Evolutionary conservation across 2,113 vertebrate species (phyloP).

Genomic region (Rhabdornis inornatus): DNA sequence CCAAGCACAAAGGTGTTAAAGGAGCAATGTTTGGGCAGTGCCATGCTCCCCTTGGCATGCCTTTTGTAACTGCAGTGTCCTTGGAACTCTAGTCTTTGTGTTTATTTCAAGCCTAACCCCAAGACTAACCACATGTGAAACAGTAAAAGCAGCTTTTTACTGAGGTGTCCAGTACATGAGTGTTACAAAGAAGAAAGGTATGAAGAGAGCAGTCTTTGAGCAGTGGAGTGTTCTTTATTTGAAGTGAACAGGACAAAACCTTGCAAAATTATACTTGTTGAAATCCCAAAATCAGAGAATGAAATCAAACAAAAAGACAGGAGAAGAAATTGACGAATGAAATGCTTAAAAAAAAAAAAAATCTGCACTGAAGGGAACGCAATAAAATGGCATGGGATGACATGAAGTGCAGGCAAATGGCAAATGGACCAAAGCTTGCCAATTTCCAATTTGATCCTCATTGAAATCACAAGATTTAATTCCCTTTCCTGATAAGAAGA

Average conservation of each 20-base stretch:
- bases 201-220: neutral
- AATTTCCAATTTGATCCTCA: no score
- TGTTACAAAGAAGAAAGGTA: neutral
- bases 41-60: no score
- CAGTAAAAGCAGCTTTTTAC: neutral
- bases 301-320: neutral
- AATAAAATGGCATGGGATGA: neutral
- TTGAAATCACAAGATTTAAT: accelerated
- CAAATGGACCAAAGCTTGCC: neutral
- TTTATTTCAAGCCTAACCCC: neutral
- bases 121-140: neutral
- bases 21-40: neutral
- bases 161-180: neutral
- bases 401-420: neutral
- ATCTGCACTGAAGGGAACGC: neutral
- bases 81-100: neutral
- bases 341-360: neutral
- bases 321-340: neutral
- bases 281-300: neutral
- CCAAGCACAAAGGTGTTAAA: neutral
- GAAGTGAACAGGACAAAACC: neutral
- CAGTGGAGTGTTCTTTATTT: neutral
- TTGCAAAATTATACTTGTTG: neutral
- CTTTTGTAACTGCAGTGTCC: neutral
- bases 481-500: neutral